Base-by-base conservation (phyloP, 2,888 invertebrate genomes). In the Himalopsyche anomala region DNA sequence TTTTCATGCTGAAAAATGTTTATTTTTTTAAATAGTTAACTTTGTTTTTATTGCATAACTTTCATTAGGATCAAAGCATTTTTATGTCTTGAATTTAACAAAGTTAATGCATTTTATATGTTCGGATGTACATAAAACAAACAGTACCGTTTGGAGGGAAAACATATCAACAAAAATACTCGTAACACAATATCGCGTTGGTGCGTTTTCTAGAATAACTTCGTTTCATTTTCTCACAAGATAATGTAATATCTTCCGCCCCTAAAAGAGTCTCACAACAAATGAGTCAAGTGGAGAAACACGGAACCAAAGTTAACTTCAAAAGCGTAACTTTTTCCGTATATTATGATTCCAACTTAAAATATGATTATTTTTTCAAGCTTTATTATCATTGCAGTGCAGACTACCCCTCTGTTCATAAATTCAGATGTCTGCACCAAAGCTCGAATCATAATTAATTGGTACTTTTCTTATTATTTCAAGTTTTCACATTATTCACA, bases 401-500 rank as follows among this genome's bases (percentile, higher is more conserved):
- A 40, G 28, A 40, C 81, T 82, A 15, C 19, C 40, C 28, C 79
- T 79, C 54, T 62, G 74, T 38, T 19, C 74, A 74, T 74, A 74
- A 38, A 74, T 74, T 74, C 36, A 36, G 56, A 86, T 69, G 55
- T 85, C 84, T 85, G 85, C 84, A 81, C 87, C 85, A 84, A 82
- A 82, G 62, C 84, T 85, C 82, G 56, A 85, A 81, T 82, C 81
- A 84, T 87, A 84, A 81, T 87, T 87, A 85, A 86, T 86, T 55
- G 81, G 74, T 86, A 56, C 83, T 86, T 84, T 86, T 86, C 87
- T 84, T 86, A 80, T 87, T 62, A 42, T 85, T 87, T 86, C 19
- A 86, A 87, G 84, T 87, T 87, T 86, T 84, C 84, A 69, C 84
- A 79, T 86, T 81, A 87, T 80, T 87, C 86, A 87, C 84, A 83